A percentile compares a stretch with the other conserved stretches of the same genome.
These are phyloP conservation scores for Agrotis ipsilon DNA, from an alignment of 2,888 invertebrate genomes.

Conservation along the genomic window DNA sequence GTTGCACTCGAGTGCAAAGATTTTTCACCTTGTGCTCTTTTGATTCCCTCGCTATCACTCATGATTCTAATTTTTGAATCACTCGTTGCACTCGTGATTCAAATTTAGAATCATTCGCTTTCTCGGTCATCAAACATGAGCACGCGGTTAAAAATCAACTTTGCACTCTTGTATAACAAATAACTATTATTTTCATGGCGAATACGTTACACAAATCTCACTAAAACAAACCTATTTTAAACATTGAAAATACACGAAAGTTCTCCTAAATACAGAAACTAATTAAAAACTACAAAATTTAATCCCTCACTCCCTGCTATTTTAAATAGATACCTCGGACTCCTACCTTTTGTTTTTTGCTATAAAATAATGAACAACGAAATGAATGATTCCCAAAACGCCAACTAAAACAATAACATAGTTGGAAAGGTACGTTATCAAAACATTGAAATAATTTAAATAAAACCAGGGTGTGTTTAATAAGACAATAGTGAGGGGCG, in stretches of 20 bases:
- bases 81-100: too few species aligned
- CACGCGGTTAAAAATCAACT: too few species aligned
- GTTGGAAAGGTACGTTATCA: conserved; percentile 42
- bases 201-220: too few species aligned
- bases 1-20: too few species aligned
- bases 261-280: background rate
- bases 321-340: conserved; percentile 8
- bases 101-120: too few species aligned
- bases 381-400: conserved; percentile 19
- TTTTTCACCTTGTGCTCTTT: too few species aligned
- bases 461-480: conserved; percentile 44
- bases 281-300: conserved; percentile 1
- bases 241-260: background rate
- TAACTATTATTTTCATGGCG: too few species aligned
- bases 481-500: conserved; percentile 42
- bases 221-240: background rate
- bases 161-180: too few species aligned
- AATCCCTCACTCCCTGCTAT: conserved; percentile 1
- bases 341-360: conserved; percentile 20
- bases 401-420: conserved; percentile 45
- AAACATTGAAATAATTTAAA: conserved; percentile 45
- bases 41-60: too few species aligned
- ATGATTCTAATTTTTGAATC: too few species aligned
- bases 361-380: conserved; percentile 16
- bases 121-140: too few species aligned